These are phyloP conservation scores for Patiria miniata DNA, from an alignment of 35 echinoderm and acorn worm species.

Conservation along the genomic window DNA sequence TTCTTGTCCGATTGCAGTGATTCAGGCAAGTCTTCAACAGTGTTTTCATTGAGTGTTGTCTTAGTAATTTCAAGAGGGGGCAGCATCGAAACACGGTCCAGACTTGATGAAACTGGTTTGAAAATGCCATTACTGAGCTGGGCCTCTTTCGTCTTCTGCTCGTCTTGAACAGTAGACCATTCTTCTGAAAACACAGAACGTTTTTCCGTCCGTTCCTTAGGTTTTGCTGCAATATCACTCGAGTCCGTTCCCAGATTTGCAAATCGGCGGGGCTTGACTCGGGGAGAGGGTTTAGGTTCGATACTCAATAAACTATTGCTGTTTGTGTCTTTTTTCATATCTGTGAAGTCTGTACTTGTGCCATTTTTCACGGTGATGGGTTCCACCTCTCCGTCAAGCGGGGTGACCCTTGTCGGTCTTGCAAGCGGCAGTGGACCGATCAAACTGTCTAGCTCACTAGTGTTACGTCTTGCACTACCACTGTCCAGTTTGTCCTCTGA, in stretches of 20 bases:
- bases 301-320: not conserved
- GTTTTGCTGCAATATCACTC: not conserved
- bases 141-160: not conserved
- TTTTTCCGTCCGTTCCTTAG: not conserved
- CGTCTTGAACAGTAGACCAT: not conserved
- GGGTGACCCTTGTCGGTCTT: no score
- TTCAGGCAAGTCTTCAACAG: no score
- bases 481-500: not conserved
- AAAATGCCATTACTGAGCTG: not conserved
- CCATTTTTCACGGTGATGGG: no score
- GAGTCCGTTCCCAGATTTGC: not conserved
- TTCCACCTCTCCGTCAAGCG: no score
- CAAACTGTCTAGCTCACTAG: no score
- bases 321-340: no score
- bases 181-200: no score
- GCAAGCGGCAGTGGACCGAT: no score
- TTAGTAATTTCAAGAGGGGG: not conserved
- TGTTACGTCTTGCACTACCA: no score
- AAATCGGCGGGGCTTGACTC: not conserved
- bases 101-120: not conserved
- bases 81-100: not conserved
- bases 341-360: no score
- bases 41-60: no score
- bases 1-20: no score
- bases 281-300: not conserved